These are phyloP conservation scores for Xiphorhynchus elegans DNA, from an alignment of 2,113 vertebrate genomes.

Conservation along the genomic window DNA sequence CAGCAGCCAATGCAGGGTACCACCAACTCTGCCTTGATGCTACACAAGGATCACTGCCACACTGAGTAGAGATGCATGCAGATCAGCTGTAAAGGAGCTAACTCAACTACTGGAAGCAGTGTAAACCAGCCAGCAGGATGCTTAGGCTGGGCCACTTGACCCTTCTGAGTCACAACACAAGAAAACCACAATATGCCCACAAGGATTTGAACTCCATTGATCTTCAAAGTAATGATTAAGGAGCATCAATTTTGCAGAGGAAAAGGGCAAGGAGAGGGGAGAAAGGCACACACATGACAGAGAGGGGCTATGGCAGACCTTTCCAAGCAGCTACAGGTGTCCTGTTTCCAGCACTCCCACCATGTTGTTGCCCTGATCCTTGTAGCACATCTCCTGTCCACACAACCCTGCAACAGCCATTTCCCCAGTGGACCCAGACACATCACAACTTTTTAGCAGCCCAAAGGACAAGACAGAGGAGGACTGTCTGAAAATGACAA, in stretches of 20 bases:
- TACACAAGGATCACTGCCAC: neutral
- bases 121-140: neutral
- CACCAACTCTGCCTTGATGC: neutral
- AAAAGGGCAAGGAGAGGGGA: neutral
- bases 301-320: neutral
- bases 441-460: constrained; percentile 46
- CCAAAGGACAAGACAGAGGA: constrained; percentile 45
- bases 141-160: neutral
- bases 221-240: neutral
- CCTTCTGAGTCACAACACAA: neutral
- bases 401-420: neutral
- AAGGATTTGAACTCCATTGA: neutral
- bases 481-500: constrained; percentile 74
- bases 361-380: neutral
- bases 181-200: neutral
- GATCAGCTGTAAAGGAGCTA: neutral
- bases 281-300: neutral
- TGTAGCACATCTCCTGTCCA: neutral
- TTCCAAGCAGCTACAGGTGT: neutral
- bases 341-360: neutral
- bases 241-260: neutral
- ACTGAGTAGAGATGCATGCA: fast-evolving
- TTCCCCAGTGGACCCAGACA: constrained; percentile 30
- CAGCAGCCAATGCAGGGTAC: neutral
- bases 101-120: neutral